Evolutionary conservation across 2,888 invertebrate species (phyloP).

Genomic region (Chloromyia formosa): DNA sequence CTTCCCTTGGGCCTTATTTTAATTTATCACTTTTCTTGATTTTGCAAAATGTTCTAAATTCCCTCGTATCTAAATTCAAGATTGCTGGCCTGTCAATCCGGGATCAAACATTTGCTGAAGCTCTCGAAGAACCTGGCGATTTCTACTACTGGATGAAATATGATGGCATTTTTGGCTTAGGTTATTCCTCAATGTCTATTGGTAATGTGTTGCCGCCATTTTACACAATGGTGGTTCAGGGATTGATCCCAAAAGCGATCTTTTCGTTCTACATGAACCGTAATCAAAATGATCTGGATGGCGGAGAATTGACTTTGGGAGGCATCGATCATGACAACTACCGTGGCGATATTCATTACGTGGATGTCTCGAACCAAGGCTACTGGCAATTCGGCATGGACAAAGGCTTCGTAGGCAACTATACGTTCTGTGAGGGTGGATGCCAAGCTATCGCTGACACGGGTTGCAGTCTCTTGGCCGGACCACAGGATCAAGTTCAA

Average conservation of each 20-base stretch:
- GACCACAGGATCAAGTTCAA: conserved; percentile 80
- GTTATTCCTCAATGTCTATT: conserved; percentile 87
- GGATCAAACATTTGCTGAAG: conserved; percentile 94
- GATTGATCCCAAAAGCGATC: conserved; percentile 73
- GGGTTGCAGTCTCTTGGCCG: conserved; percentile 95
- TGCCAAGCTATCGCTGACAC: conserved; percentile 97
- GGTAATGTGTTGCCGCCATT: conserved; percentile 92
- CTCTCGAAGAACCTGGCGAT: conserved; percentile 91
- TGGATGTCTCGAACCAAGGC: conserved; percentile 82
- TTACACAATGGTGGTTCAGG: conserved; percentile 88
- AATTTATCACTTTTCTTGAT: not conserved
- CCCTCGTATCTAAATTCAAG: conserved; percentile 63
- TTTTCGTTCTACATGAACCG: conserved; percentile 94
- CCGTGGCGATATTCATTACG: conserved; percentile 84
- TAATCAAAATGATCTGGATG: conserved; percentile 76
- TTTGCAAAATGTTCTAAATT: no score
- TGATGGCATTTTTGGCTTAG: conserved; percentile 97
- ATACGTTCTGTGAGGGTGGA: conserved; percentile 76
- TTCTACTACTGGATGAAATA: conserved; percentile 99
- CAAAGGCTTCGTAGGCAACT: conserved; percentile 67
- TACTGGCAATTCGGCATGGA: conserved; percentile 99
- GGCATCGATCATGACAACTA: conserved; percentile 94
- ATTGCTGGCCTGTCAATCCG: conserved; percentile 78
- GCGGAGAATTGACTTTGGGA: conserved; percentile 92
- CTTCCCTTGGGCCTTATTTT: no score